Evolutionary conservation across 2,113 vertebrate species (phyloP).

Genomic region (Archocentrus centrarchus): DNA sequence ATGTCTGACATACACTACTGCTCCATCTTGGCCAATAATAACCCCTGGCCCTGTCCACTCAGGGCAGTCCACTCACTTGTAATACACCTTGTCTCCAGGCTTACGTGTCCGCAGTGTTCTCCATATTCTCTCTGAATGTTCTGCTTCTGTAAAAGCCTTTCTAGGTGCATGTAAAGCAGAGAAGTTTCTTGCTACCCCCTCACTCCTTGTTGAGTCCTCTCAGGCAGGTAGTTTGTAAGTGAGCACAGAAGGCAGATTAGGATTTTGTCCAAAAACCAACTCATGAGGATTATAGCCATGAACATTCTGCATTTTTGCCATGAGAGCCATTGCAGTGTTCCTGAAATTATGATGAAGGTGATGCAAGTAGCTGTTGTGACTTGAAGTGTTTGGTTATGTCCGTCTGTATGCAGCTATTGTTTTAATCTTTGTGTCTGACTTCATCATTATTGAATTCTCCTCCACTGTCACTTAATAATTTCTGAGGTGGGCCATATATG

Average conservation of each 20-base stretch:
- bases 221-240: conserved; percentile 31
- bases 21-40: conserved; percentile 47
- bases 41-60: conserved; percentile 32
- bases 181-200: conserved; percentile 17
- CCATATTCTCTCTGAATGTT: conserved; percentile 23
- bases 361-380: too few species aligned
- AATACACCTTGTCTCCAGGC: conserved; percentile 33
- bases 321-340: conserved; percentile 21
- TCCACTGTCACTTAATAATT: not conserved
- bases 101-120: conserved; percentile 9
- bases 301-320: conserved; percentile 55
- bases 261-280: conserved; percentile 52
- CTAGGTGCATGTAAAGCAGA: conserved; percentile 23
- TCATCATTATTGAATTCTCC: conserved; percentile 4
- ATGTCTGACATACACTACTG: conserved; percentile 14
- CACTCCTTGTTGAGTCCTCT: conserved; percentile 19
- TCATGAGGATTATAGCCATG: conserved; percentile 50
- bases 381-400: not conserved
- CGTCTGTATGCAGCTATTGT: not conserved
- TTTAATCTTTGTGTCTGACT: not conserved
- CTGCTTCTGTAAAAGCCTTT: conserved; percentile 38
- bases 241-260: conserved; percentile 40
- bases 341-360: too few species aligned
- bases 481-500: not conserved
- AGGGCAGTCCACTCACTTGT: conserved; percentile 4